These are phyloP conservation scores for Ganaspis sp. DNA, from an alignment of 1,140 invertebrate genomes.

Conservation along the genomic window DNA sequence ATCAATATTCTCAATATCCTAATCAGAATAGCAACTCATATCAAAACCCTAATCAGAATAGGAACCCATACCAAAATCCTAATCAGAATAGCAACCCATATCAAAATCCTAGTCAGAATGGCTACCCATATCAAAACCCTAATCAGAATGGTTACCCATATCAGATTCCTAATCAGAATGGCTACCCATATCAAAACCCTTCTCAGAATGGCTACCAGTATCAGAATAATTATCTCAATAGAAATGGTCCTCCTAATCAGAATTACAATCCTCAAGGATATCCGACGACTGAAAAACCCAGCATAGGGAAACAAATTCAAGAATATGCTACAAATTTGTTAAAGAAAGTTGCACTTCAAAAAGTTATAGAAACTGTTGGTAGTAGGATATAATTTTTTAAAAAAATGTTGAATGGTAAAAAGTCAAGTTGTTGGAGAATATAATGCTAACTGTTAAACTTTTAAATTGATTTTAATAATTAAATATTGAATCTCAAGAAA, in stretches of 20 bases:
- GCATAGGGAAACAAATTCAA: constrained; percentile 61
- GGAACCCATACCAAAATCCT: constrained; percentile 42
- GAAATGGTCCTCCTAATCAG: constrained; percentile 33
- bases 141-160: not conserved
- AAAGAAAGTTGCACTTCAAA: constrained; percentile 59
- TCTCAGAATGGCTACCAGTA: not conserved
- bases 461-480: too few relatives aligned
- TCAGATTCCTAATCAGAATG: constrained; percentile 23
- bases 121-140: constrained; percentile 42
- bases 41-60: constrained; percentile 24
- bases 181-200: constrained; percentile 42
- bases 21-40: not conserved
- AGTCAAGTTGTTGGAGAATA: too few relatives aligned
- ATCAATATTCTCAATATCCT: constrained; percentile 44
- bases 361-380: constrained; percentile 67
- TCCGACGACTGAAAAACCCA: constrained; percentile 60
- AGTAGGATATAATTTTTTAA: constrained; percentile 39
- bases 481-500: too few relatives aligned
- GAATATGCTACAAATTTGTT: constrained; percentile 65
- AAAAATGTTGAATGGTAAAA: too few relatives aligned
- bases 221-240: constrained; percentile 38
- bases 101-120: constrained; percentile 26
- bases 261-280: constrained; percentile 44
- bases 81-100: not conserved
- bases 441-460: too few relatives aligned